These are phyloP conservation scores for Lepetodrilus schrolli DNA, from an alignment of 2,888 invertebrate species.

Conservation along the genomic window DNA sequence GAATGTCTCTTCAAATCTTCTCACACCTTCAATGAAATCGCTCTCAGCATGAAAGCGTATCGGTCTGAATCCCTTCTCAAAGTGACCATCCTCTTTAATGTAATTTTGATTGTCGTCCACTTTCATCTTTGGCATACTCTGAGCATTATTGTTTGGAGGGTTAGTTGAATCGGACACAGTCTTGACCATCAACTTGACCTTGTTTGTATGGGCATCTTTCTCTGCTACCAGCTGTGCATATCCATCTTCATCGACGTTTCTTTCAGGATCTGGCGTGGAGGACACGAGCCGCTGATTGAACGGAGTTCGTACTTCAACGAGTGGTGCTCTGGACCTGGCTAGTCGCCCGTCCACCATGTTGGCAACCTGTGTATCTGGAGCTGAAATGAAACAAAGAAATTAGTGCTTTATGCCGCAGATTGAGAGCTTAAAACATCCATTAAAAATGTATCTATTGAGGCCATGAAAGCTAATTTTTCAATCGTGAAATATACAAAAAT, in stretches of 20 bases:
- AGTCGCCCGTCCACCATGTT: neutral
- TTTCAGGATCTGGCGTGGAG: constrained; percentile 69
- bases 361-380: constrained; percentile 23
- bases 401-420: no score
- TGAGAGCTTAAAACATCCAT: no score
- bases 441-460: no score
- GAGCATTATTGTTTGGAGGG: neutral
- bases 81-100: neutral
- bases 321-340: constrained; percentile 26
- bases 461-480: no score
- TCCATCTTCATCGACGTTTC: constrained; percentile 39
- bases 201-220: constrained; percentile 15
- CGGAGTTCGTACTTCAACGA: constrained; percentile 46
- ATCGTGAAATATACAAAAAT: no score
- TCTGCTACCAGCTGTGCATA: constrained; percentile 31
- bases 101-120: constrained; percentile 10
- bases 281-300: constrained; percentile 64
- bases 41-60: neutral
- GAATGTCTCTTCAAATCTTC: constrained; percentile 14
- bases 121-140: neutral
- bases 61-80: constrained; percentile 7
- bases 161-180: neutral
- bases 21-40: constrained; percentile 1
- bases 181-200: neutral
- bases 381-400: no score